A percentile compares a stretch with the other conserved stretches of the same genome.
These are phyloP conservation scores for Ips nitidus DNA, from an alignment of 1,140 invertebrate genomes.

Conservation along the genomic window DNA sequence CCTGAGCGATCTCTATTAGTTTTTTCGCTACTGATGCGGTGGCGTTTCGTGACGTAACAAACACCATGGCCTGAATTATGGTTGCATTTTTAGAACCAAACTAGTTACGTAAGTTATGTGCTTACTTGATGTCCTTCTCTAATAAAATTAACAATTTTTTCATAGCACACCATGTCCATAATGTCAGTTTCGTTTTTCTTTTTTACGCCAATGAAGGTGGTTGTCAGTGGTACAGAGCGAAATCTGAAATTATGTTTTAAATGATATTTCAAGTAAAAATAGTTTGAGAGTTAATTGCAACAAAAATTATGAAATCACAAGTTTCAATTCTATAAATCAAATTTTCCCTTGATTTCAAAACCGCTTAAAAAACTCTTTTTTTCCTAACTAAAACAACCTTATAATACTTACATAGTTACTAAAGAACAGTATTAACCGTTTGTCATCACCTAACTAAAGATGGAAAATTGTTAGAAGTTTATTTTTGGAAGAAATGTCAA, in stretches of 20 bases:
- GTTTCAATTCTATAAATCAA: too few species aligned
- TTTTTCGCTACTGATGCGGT: slow-evolving; percentile 79
- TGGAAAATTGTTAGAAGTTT: too few species aligned
- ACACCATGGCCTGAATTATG: slow-evolving; percentile 82
- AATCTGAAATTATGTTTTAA: slow-evolving; percentile 52
- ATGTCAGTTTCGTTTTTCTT: slow-evolving; percentile 64
- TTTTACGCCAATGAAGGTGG: slow-evolving; percentile 93
- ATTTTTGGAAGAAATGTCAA: too few species aligned
- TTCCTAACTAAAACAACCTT: background rate
- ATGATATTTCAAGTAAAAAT: background rate
- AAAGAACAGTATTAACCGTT: too few species aligned
- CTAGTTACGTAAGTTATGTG: background rate
- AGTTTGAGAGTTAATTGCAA: too few species aligned
- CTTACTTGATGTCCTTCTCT: slow-evolving; percentile 80
- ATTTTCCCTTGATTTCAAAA: background rate
- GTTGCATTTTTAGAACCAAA: background rate
- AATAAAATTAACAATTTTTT: slow-evolving; percentile 87
- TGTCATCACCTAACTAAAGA: too few species aligned
- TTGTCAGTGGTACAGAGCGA: slow-evolving; percentile 86
- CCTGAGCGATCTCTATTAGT: slow-evolving; percentile 52
- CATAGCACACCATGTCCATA: slow-evolving; percentile 94
- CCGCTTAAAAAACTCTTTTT: background rate
- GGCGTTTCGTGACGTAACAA: slow-evolving; percentile 97
- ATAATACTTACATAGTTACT: too few species aligned
- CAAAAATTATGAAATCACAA: too few species aligned